Evolutionary conservation across 1,140 invertebrate species (phyloP).

Genomic region (Saccostrea echinata): DNA sequence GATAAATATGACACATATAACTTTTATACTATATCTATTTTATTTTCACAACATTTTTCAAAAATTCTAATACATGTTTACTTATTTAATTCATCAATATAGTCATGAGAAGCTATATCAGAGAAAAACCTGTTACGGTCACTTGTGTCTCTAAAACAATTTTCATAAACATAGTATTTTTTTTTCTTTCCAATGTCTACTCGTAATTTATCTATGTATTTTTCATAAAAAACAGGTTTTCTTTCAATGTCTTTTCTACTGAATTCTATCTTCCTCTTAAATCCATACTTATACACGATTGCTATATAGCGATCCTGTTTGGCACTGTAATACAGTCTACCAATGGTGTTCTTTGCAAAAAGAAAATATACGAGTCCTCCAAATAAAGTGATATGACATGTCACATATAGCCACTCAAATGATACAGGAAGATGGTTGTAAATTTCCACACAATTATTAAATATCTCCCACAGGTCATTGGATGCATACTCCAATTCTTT

Average conservation of each 20-base stretch:
- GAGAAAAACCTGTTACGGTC: neutral
- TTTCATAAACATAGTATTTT: slow-evolving; percentile 13
- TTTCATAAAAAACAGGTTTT: neutral
- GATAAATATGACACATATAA: too few species aligned
- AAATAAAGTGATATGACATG: neutral
- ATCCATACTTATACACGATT: neutral
- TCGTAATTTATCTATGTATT: neutral
- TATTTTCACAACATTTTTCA: neutral
- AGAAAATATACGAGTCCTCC: neutral
- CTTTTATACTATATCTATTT: neutral
- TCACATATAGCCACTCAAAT: neutral
- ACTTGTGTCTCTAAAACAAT: neutral
- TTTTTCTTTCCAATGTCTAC: neutral
- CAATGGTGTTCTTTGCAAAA: neutral
- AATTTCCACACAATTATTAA: neutral
- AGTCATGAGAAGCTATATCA: neutral
- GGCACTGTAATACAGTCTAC: neutral
- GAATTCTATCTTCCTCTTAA: neutral
- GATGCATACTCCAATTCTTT: slow-evolving; percentile 1
- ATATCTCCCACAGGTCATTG: neutral
- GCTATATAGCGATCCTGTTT: neutral
- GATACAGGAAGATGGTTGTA: neutral
- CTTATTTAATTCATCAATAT: neutral
- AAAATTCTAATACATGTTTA: neutral
- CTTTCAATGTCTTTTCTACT: neutral